Evolutionary conservation across 1,140 invertebrate genomes (phyloP), one percentile per base, ranked within the genome.

Genomic region (Nasonia longicornis): DNA sequence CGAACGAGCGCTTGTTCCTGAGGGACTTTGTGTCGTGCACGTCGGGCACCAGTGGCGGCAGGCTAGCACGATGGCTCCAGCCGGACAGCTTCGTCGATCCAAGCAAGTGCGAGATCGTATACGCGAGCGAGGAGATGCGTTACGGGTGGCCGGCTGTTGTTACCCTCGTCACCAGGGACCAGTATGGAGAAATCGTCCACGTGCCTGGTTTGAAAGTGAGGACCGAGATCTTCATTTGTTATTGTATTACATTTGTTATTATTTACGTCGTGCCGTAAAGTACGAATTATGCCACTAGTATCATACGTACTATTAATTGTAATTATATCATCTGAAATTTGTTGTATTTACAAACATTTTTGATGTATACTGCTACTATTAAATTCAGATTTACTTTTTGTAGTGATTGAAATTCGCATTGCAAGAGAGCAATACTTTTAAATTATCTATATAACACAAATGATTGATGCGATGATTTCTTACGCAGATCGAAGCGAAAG

Each of bases 1-100:
- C 96, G 35, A 97, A 98, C 90, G 97, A 98, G 87, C 93, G 96
- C n/a, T 93, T 97, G 71, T 99, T 99, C 89, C 93, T 99, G 20
- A 94, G 96, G 70, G 98, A 99, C 89, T 97, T 99, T 86, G 96
- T 99, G 22, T 93, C 94, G 11, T 96, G 96, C 80, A 94, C 94
- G 0, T 92, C 95, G 14, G 96, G 95, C 2, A 97, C 97, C 0
- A 97, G 96, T 83, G 98, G 98, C 0, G 97, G 97, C 42, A 92
- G 97, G 76, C 90, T 99, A 75, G 97, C 97, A 1, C 94, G 96
- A 89, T 99, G 98, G 97, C 89, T 99, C 58, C 97, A 98, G 87
- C 97, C 97, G 0, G 96, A 98, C 86, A 95, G 97, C 12, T 96
- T 96, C 79, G 95, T 99, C 2, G 98, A 98, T 91, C 96, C 97